Percentiles rank a stretch among this genome's conserved stretches.
These are phyloP conservation scores for Hyles lineata DNA, from an alignment of 2,888 invertebrate species.

Conservation along the genomic window DNA sequence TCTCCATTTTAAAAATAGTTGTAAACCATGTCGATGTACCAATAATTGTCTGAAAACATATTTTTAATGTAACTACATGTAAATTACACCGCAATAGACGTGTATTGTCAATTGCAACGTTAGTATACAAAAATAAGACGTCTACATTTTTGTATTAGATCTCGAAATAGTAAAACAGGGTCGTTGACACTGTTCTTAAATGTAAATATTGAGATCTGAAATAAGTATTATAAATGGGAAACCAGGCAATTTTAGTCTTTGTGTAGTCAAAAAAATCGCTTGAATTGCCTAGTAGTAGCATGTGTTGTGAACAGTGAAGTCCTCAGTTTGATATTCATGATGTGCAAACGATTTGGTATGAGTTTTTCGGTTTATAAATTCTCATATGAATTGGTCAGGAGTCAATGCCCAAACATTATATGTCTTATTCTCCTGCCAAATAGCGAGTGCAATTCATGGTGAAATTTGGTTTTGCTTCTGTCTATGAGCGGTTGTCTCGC, in stretches of 20 bases:
- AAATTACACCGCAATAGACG: not conserved
- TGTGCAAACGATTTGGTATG: too few relatives aligned
- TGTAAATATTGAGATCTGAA: not conserved
- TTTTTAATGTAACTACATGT: conserved; percentile 1
- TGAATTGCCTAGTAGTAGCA: not conserved
- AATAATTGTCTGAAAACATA: conserved; percentile 31
- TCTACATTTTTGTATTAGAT: conserved; percentile 4
- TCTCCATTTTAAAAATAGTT: conserved; percentile 39
- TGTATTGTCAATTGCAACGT: not conserved
- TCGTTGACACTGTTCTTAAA: not conserved
- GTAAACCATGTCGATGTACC: conserved; percentile 42
- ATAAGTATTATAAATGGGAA: not conserved
- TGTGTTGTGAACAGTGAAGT: too few relatives aligned
- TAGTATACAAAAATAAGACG: not conserved
- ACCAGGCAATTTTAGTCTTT: not conserved
- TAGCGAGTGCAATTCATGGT: too few relatives aligned
- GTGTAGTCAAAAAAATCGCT: not conserved
- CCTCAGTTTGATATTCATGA: too few relatives aligned
- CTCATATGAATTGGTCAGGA: too few relatives aligned
- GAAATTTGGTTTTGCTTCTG: too few relatives aligned
- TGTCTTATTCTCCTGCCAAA: too few relatives aligned
- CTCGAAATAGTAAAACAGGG: not conserved
- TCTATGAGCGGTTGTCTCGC: too few relatives aligned
- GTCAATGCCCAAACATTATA: too few relatives aligned
- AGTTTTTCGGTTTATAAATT: too few relatives aligned